Conservation (phyloP, 2,888 invertebrate species). For the Clusia tigrina region DNA sequence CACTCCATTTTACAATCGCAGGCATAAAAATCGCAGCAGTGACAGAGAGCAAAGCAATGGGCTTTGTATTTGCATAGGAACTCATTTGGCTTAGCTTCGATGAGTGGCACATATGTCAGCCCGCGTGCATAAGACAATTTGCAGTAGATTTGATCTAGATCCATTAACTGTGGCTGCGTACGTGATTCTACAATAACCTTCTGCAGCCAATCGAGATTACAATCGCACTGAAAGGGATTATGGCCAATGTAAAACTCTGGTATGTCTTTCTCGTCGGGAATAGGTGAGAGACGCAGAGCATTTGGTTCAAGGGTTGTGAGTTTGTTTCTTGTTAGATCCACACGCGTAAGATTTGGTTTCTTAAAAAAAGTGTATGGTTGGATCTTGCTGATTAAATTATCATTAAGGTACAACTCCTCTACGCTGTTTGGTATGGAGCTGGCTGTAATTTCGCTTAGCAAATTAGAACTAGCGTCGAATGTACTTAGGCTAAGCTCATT, state of each 20-base stretch:
- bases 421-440: conserved; percentile 84
- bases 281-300: conserved; percentile 82
- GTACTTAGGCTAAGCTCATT: conserved; percentile 80
- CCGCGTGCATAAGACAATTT: conserved; percentile 86
- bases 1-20: conserved; percentile 98
- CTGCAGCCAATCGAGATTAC: conserved; percentile 95
- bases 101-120: conserved; percentile 81
- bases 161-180: conserved; percentile 89
- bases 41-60: conserved; percentile 92
- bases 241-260: conserved; percentile 93
- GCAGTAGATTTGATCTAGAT: conserved; percentile 88
- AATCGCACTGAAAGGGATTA: conserved; percentile 94
- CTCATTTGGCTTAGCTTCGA: conserved; percentile 86
- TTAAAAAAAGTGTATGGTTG: conserved; percentile 90
- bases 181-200: conserved; percentile 83
- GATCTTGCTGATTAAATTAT: conserved; percentile 85
- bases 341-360: conserved; percentile 88
- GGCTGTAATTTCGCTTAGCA: conserved; percentile 79
- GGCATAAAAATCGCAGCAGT: conserved; percentile 96
- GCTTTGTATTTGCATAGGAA: conserved; percentile 92
- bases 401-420: conserved; percentile 85
- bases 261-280: conserved; percentile 77
- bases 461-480: conserved; percentile 88
- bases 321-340: conserved; percentile 91
- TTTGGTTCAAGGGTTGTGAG: conserved; percentile 89